A percentile compares a stretch with the other conserved stretches of the same genome.
Conservation (phyloP, 2,113 vertebrate species). For the Neopipo cinnamomea region DNA sequence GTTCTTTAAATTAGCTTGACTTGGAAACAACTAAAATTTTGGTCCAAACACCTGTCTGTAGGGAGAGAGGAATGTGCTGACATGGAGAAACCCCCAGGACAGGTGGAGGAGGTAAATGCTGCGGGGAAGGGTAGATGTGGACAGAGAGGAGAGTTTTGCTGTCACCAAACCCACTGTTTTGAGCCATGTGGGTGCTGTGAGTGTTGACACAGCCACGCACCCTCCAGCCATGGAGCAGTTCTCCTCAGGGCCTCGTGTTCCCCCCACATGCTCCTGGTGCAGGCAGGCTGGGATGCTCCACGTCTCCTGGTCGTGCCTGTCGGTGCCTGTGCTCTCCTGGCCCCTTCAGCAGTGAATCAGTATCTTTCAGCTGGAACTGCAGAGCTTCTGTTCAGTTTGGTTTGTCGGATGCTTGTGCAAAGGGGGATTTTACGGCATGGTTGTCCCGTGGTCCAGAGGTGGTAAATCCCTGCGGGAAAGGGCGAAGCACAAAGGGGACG, state of each 20-base stretch:
- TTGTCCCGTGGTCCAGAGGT: neutral
- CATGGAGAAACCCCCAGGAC: neutral
- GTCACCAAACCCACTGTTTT: neutral
- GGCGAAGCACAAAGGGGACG: neutral
- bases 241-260: neutral
- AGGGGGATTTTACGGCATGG: neutral
- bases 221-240: neutral
- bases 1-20: neutral
- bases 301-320: neutral
- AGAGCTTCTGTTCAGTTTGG: neutral
- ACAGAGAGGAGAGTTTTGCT: neutral
- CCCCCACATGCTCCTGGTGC: neutral
- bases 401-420: neutral
- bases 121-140: neutral
- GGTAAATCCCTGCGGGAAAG: neutral
- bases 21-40: neutral
- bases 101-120: neutral
- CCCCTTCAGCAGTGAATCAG: neutral
- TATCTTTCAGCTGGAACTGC: neutral
- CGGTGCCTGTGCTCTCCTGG: neutral
- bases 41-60: neutral
- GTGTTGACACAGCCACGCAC: neutral
- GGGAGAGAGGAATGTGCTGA: neutral
- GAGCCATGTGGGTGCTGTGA: neutral
- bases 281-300: neutral